phyloP scores from a whole-genome alignment of 2,888 invertebrate genomes.

The Portevinia maculata region DNA sequence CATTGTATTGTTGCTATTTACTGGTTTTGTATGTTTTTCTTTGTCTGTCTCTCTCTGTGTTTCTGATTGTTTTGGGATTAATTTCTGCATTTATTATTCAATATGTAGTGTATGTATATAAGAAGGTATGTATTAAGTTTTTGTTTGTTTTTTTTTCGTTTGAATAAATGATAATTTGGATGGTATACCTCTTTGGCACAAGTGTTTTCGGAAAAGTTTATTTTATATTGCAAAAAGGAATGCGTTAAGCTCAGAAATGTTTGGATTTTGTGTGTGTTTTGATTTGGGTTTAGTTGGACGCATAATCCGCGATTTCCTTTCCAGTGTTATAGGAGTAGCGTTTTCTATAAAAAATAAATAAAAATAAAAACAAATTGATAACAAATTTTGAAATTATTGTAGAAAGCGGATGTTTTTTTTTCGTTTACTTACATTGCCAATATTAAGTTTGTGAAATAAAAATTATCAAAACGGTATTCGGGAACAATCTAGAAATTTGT shows the following conservation, averaged over 20 bases:
- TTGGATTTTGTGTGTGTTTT: not conserved
- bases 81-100: conserved; percentile 68
- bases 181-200: conserved; percentile 73
- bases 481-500: too few relatives aligned
- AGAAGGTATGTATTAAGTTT: conserved; percentile 26
- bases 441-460: conserved; percentile 33
- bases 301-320: conserved; percentile 48
- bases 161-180: conserved; percentile 74
- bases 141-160: conserved; percentile 29
- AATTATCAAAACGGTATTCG: conserved; percentile 11
- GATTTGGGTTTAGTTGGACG: conserved; percentile 45
- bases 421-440: conserved; percentile 67
- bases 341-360: conserved; percentile 52
- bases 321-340: conserved; percentile 68
- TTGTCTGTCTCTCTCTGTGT: conserved; percentile 72
- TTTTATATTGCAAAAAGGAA: conserved; percentile 34
- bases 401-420: conserved; percentile 17
- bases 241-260: conserved; percentile 33
- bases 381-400: conserved; percentile 40
- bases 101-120: conserved; percentile 75
- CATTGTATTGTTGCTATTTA: conserved; percentile 70
- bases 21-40: conserved; percentile 68
- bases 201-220: conserved; percentile 36
- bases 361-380: conserved; percentile 53
- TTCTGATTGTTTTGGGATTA: conserved; percentile 70